Base-by-base conservation (phyloP, 2,888 invertebrate species). In the Agrilus mali region DNA sequence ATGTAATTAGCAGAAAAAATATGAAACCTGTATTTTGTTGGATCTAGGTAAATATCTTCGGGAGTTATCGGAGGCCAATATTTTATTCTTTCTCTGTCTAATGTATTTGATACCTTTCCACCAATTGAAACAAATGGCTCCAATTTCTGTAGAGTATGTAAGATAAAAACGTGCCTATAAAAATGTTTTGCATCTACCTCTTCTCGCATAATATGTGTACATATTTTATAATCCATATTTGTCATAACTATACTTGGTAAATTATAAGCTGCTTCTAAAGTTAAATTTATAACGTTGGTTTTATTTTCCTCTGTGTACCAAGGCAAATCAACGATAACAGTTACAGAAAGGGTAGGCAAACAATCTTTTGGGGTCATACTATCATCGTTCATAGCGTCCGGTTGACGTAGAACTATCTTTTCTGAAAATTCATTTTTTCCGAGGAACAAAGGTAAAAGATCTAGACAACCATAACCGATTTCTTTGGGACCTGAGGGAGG, bases 181-280 rank as follows among this genome's bases (percentile, higher is more conserved):
- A 2, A 17, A 33, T 40, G 2, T 1, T 22, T 16, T 7, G 22
- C 27, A 20, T n/a, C 33, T 17, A 41, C 14, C 36, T 31, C 15
- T 20, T 31, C 16, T 33, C 17, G 12, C 36, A 37, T 37, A 38
- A 39, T 47, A 49, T 51, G 44, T 7, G 50, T 52, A 40, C 58
- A 55, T 33, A 61, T 45, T 48, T 53, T 55, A 46, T 59, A 64
- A n/a, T 57, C 51, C 56, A 60, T 57, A 31, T 59, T 52, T 2
- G 48, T 41, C 6, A 46, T 38, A 40, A 54, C 50, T 47, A 63
- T 50, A 5, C 45, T 36, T 2, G 63, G 64, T 37, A 60, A 40
- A 49, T 65, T 65, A 46, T 60, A 64, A 46, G 65, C 55, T 2
- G 64, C 61, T 51, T 66, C 64, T 2, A 64, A 41, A 2, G 65